Base-by-base conservation (phyloP, 1,140 invertebrate species). In the Nasonia vitripennis region DNA sequence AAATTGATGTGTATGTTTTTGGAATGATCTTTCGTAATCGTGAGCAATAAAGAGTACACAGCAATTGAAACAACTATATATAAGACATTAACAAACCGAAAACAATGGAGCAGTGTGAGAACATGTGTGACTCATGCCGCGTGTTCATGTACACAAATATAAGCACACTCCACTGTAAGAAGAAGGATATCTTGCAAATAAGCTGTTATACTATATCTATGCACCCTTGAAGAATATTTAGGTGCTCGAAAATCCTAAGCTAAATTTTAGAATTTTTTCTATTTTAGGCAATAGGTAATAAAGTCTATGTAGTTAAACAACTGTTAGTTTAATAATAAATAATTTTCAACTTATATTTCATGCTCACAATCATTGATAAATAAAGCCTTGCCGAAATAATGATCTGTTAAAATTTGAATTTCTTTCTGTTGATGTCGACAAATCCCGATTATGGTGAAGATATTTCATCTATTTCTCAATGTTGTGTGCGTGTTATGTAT, bases 1-100 rank as follows among this genome's bases (percentile, higher is more conserved):
- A 62, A 62, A 17, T 62, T 37, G 67, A 67, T 27, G n/a, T 81
- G 34, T 34, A 74, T 81, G 17, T 55, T 41, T 81, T 73, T 73
- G 23, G 23, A 81, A 73, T 81, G 27, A 74, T 34, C 10, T 51
- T 68, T 51, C 74, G 20, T 62, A 87, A 79, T 81, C n/a, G 37
- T 81, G 79, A 70, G 71, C 34, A 70, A 81, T 23, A 77, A 84
- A 84, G 81, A 10, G 71, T 23, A 23, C 23, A 81, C 31, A 85
- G 51, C 62, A 86, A 86, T 48, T 55, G 41, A 73, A 79, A 62
- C 81, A 70, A 62, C 85, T 82, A 79, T 27, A 74, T 71, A 77
- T 79, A 81, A 74, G 45, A 78, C 48, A 78, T 78, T 68, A n/a
- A 78, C 48, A 81, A 81, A 27, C 27, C 27, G 31, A 79, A 77